Evolutionary conservation across 2,888 invertebrate species (phyloP).

Genomic region (Neocrepidodera transversa): DNA sequence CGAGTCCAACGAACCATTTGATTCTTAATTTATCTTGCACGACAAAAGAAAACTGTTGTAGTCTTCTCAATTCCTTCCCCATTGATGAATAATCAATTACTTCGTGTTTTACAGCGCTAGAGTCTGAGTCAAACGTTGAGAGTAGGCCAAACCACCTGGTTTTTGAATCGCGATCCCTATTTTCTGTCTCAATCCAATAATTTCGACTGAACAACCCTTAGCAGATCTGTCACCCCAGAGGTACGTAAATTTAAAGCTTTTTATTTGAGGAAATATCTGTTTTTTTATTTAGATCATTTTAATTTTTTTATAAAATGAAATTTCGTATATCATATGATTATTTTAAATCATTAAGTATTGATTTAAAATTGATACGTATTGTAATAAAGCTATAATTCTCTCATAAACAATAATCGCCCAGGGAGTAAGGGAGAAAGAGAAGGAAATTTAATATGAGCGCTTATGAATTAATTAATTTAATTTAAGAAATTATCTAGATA

Average conservation of each 20-base stretch:
- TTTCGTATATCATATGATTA: too few species aligned
- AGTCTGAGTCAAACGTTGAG: constrained; percentile 7
- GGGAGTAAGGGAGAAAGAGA: too few species aligned
- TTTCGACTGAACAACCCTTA: constrained; percentile 33
- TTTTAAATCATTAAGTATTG: too few species aligned
- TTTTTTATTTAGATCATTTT: too few species aligned
- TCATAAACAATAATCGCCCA: too few species aligned
- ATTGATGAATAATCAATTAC: constrained; percentile 63
- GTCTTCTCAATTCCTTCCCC: constrained; percentile 55
- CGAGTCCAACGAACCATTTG: constrained; percentile 58
- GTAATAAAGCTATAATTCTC: too few species aligned
- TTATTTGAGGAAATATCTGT: too few species aligned
- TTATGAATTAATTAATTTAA: too few species aligned
- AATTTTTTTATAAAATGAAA: too few species aligned
- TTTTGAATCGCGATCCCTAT: constrained; percentile 52
- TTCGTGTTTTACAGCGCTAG: constrained; percentile 56
- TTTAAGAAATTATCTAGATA: too few species aligned
- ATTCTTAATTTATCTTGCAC: constrained; percentile 59
- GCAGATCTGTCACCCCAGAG: constrained; percentile 25
- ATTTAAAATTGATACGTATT: too few species aligned
- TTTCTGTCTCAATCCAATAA: constrained; percentile 35
- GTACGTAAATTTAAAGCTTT: constrained; percentile 16
- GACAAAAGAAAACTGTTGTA: constrained; percentile 51
- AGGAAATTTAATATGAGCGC: too few species aligned
- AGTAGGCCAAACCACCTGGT: constrained; percentile 8